phyloP scores from a whole-genome alignment of 2,888 invertebrate genomes.

The Cephus runcator region DNA sequence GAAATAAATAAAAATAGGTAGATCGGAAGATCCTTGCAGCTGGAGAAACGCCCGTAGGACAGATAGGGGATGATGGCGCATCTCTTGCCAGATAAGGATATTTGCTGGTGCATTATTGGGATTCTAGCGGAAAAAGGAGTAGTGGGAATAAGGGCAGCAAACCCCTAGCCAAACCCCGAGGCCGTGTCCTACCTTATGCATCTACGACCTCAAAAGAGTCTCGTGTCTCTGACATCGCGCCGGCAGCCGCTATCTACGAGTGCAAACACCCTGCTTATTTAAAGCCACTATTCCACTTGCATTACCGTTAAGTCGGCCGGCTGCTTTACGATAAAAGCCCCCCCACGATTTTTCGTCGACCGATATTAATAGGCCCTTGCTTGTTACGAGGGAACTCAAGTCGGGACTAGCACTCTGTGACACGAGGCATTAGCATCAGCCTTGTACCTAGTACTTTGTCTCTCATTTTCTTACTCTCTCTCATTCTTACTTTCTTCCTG shows the following conservation, averaged over 20 bases:
- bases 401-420: not conserved
- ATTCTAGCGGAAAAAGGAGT: not conserved
- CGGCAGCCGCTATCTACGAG: conserved; percentile 34
- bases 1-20: not conserved
- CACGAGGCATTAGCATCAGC: not conserved
- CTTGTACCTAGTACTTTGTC: not conserved
- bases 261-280: conserved; percentile 55
- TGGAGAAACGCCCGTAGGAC: not conserved
- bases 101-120: not conserved
- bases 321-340: conserved; percentile 50
- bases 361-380: not conserved
- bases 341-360: conserved; percentile 20
- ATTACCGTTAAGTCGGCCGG: conserved; percentile 42
- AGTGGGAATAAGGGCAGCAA: not conserved
- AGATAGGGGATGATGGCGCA: not conserved
- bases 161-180: not conserved
- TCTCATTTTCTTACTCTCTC: not conserved
- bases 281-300: conserved; percentile 43
- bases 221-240: conserved; percentile 26
- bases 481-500: not conserved
- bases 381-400: not conserved
- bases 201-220: conserved; percentile 38
- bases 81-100: not conserved
- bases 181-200: conserved; percentile 12
- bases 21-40: not conserved